Evolutionary conservation across 2,113 vertebrate genomes (phyloP).

Genomic region (Bos indicus): DNA sequence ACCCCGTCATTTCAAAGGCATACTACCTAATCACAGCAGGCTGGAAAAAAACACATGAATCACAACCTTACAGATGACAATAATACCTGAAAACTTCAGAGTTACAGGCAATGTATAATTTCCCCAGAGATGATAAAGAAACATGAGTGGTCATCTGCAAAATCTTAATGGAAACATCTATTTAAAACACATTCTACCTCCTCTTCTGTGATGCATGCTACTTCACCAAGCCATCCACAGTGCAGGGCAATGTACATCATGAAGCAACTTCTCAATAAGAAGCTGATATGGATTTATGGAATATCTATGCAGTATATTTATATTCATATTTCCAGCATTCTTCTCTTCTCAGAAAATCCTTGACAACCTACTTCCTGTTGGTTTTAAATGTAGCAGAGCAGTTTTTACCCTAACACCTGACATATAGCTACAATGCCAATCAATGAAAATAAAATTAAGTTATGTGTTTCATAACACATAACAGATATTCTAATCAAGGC

Average conservation of each 20-base stretch:
- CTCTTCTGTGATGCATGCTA: not conserved
- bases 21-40: not conserved
- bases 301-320: not conserved
- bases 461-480: slow-evolving; percentile 8
- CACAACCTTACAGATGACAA: not conserved
- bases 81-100: not conserved
- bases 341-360: not conserved
- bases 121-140: not conserved
- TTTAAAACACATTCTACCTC: not conserved
- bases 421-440: not conserved
- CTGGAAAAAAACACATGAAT: not conserved
- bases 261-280: not conserved
- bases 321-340: not conserved
- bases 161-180: slow-evolving; percentile 27
- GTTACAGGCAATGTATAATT: not conserved
- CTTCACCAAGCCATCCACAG: not conserved
- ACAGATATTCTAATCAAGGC: slow-evolving; percentile 6
- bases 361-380: not conserved
- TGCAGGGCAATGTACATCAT: not conserved
- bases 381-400: not conserved
- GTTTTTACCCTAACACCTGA: not conserved
- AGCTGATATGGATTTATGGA: not conserved
- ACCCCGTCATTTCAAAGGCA: not conserved
- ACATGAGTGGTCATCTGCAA: not conserved
- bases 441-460: slow-evolving; percentile 13